Evolutionary conservation across 1,140 invertebrate species (phyloP), one percentile per base, ranked within the genome.

Genomic region (Drosophila albomicans): DNA sequence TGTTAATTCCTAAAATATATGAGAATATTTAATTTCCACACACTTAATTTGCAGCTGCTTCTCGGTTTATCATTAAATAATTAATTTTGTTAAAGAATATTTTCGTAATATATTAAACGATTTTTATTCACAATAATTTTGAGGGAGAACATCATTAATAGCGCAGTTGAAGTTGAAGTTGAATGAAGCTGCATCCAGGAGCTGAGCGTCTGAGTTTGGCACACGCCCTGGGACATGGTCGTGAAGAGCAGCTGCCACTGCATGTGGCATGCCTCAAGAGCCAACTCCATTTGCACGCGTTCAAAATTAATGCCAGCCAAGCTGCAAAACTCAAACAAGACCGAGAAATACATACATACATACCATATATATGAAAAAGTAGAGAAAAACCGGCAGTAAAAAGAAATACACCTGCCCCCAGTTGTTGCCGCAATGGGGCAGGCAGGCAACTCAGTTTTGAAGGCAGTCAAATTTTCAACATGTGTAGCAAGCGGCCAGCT

Each of bases 331-430:
- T 75, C 75, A 69, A 86, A 73, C 67, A n/a, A n/a, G 6, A 58
- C n/a, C 45, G 13, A 62, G 48, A 67, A 5, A 56, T 13, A 68
- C 6, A 62, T 30, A 32, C 20, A 25, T 25, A 25, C 20, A 25
- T 3, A 20, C 0, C 3, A 3, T 25, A 25, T 25, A 25, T 25
- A 25, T 25, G 20, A 25, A 25, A 38, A 65, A 45, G 51, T 58
- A 20, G 32, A 73, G 56, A 59, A 77, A 75, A 85, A 78, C 65
- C 75, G 64, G 62, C 76, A 75, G 38, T 73, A 68, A 79, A 46
- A 84, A 73, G 79, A 80, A 82, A 87, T 79, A 87, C 82, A 87
- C 82, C 82, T 87, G 82, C 82, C 76, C 76, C 45, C 49, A 43
- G 43, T 62, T 45, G 43, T 62, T 45, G 8, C 62, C 52, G 69